Base-by-base conservation (phyloP, 2,888 invertebrate genomes). In the Pediacus dermestoides region DNA sequence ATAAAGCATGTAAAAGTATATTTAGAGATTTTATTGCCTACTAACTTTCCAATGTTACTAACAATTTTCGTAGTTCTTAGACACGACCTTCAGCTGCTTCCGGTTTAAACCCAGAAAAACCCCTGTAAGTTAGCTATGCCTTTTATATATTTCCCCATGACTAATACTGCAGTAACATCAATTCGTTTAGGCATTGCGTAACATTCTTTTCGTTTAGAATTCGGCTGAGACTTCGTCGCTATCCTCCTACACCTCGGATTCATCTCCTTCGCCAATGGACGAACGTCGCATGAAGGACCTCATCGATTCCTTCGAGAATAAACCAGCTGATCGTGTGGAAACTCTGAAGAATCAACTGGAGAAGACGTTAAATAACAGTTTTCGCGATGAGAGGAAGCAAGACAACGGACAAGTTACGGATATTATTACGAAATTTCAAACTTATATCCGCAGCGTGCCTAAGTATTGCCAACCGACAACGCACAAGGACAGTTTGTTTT, bases 401-500 rank as follows among this genome's bases (percentile, higher is more conserved):
- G 48, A 47, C 10, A 41, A 32, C 4, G 50, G 50, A 4, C 10
- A 9, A 37, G 54, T 57, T 9, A 36, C 51, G 1, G 44, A 52
- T 13, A 48, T 57, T 25, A 48, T 60, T 7, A 60, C 55, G 32
- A 67, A 66, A 49, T 70, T 67, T 38, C 58, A 64, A 42, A 62
- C 61, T 6, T 67, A 66, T 44, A 61, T 63, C 26, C 74, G 74
- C 53, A 75, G 75, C 30, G 72, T 75, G 4, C 70, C 81, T 4
- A 78, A 81, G 1, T 80, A 81, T 1, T 75, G 75, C 1, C 69
- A 74, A 25, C 74, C 76, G 2, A 76, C 75, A 44, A 52, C 61
- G 49, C 58, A 58, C 50, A 55, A 48, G 37, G 58, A 60, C 21
- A 55, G 55, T 6, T 54, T 86, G 31, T 85, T 85, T 53, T 80